These are phyloP conservation scores for Streptopelia turtur DNA, from an alignment of 2,797 vertebrate species.

Conservation along the genomic window DNA sequence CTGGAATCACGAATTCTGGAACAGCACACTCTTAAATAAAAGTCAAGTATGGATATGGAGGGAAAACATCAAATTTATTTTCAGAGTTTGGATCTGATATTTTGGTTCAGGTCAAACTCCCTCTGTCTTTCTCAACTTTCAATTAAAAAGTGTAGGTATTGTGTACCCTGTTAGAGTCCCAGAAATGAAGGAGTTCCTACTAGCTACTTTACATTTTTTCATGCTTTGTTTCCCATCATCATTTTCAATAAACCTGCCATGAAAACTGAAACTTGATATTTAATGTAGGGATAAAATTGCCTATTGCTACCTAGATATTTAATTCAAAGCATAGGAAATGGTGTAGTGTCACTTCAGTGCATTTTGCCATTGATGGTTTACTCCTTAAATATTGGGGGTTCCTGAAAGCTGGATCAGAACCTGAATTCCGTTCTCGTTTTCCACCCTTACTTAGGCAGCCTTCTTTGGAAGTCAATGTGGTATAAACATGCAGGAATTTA, in stretches of 20 bases:
- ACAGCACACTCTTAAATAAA: neutral
- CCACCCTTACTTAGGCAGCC: neutral
- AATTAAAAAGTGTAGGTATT: neutral
- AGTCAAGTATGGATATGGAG: neutral
- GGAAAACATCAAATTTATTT: neutral
- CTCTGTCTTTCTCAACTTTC: neutral
- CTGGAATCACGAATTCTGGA: neutral
- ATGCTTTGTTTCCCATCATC: neutral
- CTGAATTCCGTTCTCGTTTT: neutral
- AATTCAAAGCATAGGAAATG: slow-evolving; percentile 24
- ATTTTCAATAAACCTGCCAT: slow-evolving; percentile 2
- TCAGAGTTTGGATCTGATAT: neutral
- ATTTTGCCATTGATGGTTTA: neutral
- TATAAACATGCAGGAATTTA: neutral
- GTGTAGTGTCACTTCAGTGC: neutral
- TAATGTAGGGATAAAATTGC: neutral
- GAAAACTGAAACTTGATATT: slow-evolving; percentile 12
- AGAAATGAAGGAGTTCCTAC: neutral
- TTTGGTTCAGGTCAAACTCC: neutral
- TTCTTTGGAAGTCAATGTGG: neutral
- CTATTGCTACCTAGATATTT: neutral
- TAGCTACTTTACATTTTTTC: neutral
- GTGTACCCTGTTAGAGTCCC: neutral
- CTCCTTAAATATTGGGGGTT: neutral
- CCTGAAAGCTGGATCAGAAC: neutral